Base-by-base conservation (phyloP, 2,888 invertebrate species). In the Meliscaeva auricollis region DNA sequence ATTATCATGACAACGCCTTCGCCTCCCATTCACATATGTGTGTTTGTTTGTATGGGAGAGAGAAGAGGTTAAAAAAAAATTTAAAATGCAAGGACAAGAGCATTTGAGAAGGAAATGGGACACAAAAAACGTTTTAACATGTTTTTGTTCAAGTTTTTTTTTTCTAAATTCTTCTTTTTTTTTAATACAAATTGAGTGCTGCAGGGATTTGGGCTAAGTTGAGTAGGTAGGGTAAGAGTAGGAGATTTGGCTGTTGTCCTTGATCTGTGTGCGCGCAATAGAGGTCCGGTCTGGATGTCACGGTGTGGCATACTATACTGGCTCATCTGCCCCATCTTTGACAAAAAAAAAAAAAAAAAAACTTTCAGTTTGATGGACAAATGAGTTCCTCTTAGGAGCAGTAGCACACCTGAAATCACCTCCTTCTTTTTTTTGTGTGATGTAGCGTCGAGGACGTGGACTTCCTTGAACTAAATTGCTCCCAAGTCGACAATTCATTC, bases 391-490 rank as follows among this genome's bases (percentile, higher is more conserved):
- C 60, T 60, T 35, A 17, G 22, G 32, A 56, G 38, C 50, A 17
- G 22, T 32, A 56, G 38, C 50, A 52, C 66, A 72, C 58, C 58
- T 82, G 76, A 82, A 73, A 82, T 75, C 66, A 70, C 81, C 35
- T 17, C 38, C 38, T 62, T 17, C 41, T 13, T 35, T 13, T 64
- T 30, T 84, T 9, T 60, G 17, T 44, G 46, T 46, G 64, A 64
- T 64, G 52, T 52, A 52, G 15, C 13, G 54, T 77, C 70, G 79
- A 79, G 58, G 72, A 30, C 20, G 54, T 77, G 75, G 75, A 79
- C 75, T 75, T 79, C 79, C 80, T 80, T 80, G 80, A 75, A 80
- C 80, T 72, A 72, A 60, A 84, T 72, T 77, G 79, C 41, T 72
- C 52, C 64, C 69, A 46, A 70, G 69, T 22, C 41, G 26, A 68